Evolutionary conservation across 1,140 invertebrate species (phyloP).

Genomic region (Papilio glaucus): DNA sequence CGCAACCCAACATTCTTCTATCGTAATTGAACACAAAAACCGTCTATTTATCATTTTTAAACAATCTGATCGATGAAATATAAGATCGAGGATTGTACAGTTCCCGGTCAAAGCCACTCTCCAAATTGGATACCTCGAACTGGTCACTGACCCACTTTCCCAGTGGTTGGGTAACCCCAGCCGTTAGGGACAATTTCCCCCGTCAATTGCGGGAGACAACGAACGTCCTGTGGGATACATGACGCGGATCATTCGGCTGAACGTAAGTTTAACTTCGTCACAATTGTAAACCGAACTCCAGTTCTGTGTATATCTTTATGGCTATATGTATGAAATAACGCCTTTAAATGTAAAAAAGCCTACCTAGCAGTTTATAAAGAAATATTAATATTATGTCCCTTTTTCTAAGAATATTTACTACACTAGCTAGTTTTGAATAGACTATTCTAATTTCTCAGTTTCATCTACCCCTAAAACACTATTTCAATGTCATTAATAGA

Average conservation of each 20-base stretch:
- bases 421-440: too few species aligned
- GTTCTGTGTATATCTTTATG: too few species aligned
- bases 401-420: too few species aligned
- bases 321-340: too few species aligned
- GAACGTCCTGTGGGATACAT: constrained; percentile 13
- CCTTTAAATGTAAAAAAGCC: too few species aligned
- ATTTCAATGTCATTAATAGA: too few species aligned
- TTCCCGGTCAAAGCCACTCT: not conserved
- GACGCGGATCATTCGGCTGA: not conserved
- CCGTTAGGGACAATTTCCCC: constrained; percentile 6
- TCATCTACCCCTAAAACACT: too few species aligned
- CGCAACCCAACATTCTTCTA: too few species aligned
- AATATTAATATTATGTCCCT: too few species aligned
- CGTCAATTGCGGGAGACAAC: constrained; percentile 4
- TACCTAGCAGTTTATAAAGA: too few species aligned
- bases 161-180: not conserved
- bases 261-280: not conserved
- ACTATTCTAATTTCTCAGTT: too few species aligned
- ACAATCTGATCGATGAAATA: not conserved
- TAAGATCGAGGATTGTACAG: not conserved
- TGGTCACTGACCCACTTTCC: constrained; percentile 15
- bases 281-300: too few species aligned
- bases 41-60: not conserved
- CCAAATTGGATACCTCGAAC: not conserved
- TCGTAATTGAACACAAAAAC: not conserved